Evolutionary conservation across 1,140 invertebrate species (phyloP).

Genomic region (Neodiprion virginianus): DNA sequence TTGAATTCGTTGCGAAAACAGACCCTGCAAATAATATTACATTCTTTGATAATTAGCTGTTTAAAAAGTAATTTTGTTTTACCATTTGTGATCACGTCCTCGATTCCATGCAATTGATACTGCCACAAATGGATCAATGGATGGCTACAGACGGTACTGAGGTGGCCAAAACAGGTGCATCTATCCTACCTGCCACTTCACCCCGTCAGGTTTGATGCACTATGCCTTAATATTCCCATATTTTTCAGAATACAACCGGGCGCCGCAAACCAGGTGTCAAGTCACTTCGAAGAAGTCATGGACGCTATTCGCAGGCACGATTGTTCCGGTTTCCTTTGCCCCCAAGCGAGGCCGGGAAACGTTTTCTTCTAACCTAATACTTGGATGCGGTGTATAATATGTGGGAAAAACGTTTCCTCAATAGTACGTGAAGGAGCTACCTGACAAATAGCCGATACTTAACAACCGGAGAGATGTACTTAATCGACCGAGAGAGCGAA

Average conservation of each 20-base stretch:
- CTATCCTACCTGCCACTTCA: too few species aligned
- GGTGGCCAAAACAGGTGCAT: too few species aligned
- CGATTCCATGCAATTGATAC: too few species aligned
- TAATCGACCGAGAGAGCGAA: not conserved
- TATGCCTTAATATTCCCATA: conserved; percentile 11
- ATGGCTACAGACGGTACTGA: too few species aligned
- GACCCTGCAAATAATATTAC: too few species aligned
- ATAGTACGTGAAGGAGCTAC: not conserved
- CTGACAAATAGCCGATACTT: not conserved
- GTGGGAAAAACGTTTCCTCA: not conserved
- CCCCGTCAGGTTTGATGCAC: too few species aligned
- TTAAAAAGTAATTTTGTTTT: too few species aligned
- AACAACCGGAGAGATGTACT: not conserved
- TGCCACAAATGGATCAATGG: too few species aligned
- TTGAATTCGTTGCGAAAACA: too few species aligned
- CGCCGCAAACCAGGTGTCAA: conserved; percentile 59
- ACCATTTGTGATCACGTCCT: too few species aligned
- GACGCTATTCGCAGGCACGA: conserved; percentile 64
- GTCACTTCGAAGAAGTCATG: conserved; percentile 68
- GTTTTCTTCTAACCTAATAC: conserved; percentile 36
- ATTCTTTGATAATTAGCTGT: too few species aligned
- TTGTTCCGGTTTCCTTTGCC: conserved; percentile 65
- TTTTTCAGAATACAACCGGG: conserved; percentile 64
- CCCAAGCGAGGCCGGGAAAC: conserved; percentile 45
- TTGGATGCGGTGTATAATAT: not conserved